Evolutionary conservation across 2,113 vertebrate species (phyloP).

Genomic region (Prochilodus magdalenae): DNA sequence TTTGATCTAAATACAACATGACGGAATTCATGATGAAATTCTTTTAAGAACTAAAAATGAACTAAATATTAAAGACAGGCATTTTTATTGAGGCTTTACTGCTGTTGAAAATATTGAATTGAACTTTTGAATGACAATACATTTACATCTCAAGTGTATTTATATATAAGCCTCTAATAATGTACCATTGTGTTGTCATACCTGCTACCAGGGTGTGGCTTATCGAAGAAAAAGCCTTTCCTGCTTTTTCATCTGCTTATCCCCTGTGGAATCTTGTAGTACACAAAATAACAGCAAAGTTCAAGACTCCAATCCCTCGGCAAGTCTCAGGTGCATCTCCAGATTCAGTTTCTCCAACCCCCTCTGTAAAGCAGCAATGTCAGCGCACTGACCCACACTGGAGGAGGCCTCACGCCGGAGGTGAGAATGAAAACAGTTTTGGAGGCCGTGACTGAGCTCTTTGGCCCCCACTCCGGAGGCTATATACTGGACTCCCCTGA

Average conservation of each 20-base stretch:
- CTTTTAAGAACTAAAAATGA: too few relatives aligned
- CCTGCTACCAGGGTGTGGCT: background rate
- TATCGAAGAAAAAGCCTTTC: background rate
- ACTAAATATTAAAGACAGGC: too few relatives aligned
- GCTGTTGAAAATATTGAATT: too few relatives aligned
- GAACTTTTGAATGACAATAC: too few relatives aligned
- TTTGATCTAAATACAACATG: too few relatives aligned
- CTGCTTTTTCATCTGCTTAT: background rate
- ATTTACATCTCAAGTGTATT: too few relatives aligned
- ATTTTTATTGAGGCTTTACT: too few relatives aligned
- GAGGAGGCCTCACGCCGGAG: constrained; percentile 9
- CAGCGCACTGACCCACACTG: background rate
- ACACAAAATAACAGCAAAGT: background rate
- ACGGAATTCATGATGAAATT: too few relatives aligned
- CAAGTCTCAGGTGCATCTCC: background rate
- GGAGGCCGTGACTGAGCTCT: constrained; percentile 2
- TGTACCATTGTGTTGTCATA: too few relatives aligned
- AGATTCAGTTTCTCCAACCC: background rate
- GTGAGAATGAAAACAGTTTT: constrained; percentile 10
- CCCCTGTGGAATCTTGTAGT: background rate
- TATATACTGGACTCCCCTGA: constrained; percentile 6
- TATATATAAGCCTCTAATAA: too few relatives aligned
- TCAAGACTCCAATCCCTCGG: background rate
- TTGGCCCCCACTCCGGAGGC: constrained; percentile 14
- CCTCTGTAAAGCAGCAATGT: background rate